phyloP scores from a whole-genome alignment of 1,140 invertebrate species.

The Nylanderia fulva region DNA sequence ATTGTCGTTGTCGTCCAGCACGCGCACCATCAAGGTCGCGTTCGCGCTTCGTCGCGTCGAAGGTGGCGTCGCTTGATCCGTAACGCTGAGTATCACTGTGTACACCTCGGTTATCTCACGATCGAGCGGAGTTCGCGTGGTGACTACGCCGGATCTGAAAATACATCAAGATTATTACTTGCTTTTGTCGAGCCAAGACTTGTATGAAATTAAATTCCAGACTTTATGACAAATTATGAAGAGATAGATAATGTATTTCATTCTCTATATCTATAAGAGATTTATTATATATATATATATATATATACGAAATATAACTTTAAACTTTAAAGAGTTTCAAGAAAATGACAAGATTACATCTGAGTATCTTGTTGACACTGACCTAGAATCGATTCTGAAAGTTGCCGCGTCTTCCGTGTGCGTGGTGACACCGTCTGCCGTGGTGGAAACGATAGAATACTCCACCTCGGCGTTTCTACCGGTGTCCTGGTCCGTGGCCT shows the following conservation, averaged over 20 bases:
- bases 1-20: conserved; percentile 98
- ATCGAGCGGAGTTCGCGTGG: conserved; percentile 93
- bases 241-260: no score
- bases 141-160: conserved; percentile 91
- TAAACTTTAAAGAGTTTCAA: no score
- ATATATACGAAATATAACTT: no score
- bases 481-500: conserved; percentile 96
- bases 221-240: no score
- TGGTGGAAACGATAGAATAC: conserved; percentile 91
- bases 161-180: background rate
- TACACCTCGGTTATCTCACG: conserved; percentile 95
- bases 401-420: conserved; percentile 84
- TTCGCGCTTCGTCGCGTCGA: conserved; percentile 91
- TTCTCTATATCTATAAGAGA: no score
- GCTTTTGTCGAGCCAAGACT: background rate
- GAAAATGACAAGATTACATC: no score
- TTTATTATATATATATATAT: no score
- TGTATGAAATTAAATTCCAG: background rate
- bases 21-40: conserved; percentile 93
- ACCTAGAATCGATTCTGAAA: conserved; percentile 89
- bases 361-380: background rate
- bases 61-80: conserved; percentile 92
- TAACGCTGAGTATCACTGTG: conserved; percentile 93
- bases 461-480: conserved; percentile 96
- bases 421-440: conserved; percentile 85